These are phyloP conservation scores for Hemicrepidius hirtus DNA, from an alignment of 2,888 invertebrate species.

Conservation along the genomic window DNA sequence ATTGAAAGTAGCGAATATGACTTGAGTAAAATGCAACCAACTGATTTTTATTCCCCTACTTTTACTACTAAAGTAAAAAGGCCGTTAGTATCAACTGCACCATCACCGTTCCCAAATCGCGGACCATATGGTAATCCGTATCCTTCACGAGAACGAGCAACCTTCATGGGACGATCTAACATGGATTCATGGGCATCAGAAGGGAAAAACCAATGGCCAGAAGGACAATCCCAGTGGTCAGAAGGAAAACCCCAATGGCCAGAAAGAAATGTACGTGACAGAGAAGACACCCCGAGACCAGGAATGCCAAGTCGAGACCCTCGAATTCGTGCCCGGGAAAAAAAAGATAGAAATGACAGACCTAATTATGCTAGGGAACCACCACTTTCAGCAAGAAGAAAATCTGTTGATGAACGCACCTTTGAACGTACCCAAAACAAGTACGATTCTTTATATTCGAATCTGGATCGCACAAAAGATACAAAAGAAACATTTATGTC, in stretches of 20 bases:
- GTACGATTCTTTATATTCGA: conserved; percentile 54
- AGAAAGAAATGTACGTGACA: conserved; percentile 1
- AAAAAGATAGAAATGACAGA: conserved; percentile 17
- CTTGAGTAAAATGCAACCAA: conserved; percentile 51
- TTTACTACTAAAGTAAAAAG: background rate
- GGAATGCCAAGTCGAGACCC: conserved; percentile 53
- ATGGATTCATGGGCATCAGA: background rate
- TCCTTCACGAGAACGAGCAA: background rate
- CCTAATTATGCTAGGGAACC: background rate
- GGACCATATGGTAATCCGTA: background rate
- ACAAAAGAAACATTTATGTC: conserved; percentile 69
- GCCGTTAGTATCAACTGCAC: conserved; percentile 27
- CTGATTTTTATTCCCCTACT: conserved; percentile 53
- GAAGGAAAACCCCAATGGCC: conserved; percentile 8
- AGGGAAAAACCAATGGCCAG: conserved; percentile 7
- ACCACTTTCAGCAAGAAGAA: background rate
- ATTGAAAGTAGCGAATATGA: conserved; percentile 50
- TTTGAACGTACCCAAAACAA: conserved; percentile 40
- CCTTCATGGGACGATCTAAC: background rate
- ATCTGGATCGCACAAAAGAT: conserved; percentile 46
- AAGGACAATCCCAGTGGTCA: conserved; percentile 8
- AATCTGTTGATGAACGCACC: conserved; percentile 19
- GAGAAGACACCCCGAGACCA: conserved; percentile 24
- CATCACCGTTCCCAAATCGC: conserved; percentile 20
- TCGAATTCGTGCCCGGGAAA: conserved; percentile 35